Conservation (phyloP, 23 tunicate species). For the Ascidia mentula region DNA sequence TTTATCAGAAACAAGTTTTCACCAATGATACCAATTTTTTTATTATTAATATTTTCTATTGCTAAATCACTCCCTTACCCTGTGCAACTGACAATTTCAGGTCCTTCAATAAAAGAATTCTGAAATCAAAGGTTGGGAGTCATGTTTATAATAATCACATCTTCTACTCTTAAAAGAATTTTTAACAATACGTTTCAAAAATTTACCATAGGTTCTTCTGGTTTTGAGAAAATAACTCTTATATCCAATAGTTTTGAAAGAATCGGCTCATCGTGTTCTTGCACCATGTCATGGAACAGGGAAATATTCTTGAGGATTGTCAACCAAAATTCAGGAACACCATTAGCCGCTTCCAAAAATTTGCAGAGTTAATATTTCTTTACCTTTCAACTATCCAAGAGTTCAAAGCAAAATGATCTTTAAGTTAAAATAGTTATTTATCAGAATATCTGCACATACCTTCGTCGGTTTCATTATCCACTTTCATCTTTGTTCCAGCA, state of each 20-base stretch:
- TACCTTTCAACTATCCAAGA: too few species aligned
- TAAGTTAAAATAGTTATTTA: too few species aligned
- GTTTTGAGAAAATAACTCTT: slow-evolving; percentile 59
- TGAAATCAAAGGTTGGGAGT: slow-evolving; percentile 86
- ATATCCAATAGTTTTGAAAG: slow-evolving; percentile 66
- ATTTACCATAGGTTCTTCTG: slow-evolving; percentile 75
- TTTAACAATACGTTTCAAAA: slow-evolving; percentile 69
- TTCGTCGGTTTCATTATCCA: slow-evolving; percentile 9
- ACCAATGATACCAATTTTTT: too few species aligned
- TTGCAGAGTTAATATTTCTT: neutral
- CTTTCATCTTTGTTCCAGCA: slow-evolving; percentile 26
- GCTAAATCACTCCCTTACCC: slow-evolving; percentile 48
- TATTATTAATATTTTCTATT: too few species aligned
- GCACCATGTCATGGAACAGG: slow-evolving; percentile 90
- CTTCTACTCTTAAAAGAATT: slow-evolving; percentile 61
- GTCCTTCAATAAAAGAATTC: slow-evolving; percentile 96
- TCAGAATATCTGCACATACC: neutral
- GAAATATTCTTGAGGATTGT: slow-evolving; percentile 86
- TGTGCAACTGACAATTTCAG: slow-evolving; percentile 77
- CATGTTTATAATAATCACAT: slow-evolving; percentile 77
- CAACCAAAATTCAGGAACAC: slow-evolving; percentile 98
- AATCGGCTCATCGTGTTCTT: slow-evolving; percentile 98
- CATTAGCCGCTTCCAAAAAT: slow-evolving; percentile 45
- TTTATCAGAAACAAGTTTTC: too few species aligned
- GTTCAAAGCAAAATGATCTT: too few species aligned